Base-by-base conservation (phyloP, 2,888 invertebrate genomes). In the Polia nebulosa region DNA sequence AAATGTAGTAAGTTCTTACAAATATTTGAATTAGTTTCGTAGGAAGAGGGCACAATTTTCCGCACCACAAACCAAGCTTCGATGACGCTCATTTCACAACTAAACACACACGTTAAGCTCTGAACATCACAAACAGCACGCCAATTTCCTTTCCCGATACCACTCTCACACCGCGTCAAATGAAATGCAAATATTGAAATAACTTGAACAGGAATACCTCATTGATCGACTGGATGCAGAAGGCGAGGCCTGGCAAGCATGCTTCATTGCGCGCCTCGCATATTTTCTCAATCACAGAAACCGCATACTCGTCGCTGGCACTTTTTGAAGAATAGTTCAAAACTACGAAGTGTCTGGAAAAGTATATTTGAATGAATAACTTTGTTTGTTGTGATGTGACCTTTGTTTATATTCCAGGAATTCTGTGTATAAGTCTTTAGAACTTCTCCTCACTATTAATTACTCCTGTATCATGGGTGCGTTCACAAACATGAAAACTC, bases 191-290 rank as follows among this genome's bases (percentile, higher is more conserved):
- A 78, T 80, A 78, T 78, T 78, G 60, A 71, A 78, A 77, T 79
- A 77, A 69, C 80, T 77, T 65, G 36, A 69, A 49, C 51, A 47
- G 36, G 45, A 73, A 78, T 76, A 78, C 89, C 86, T 88, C 86
- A 65, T 83, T 82, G 17, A 89, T 55, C 13, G 57, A 65, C 27
- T 72, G 74, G 34, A 82, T 47, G 36, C 75, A 85, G 60, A 87
- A 81, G 9, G 58, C 39, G 73, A 91, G 72, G 13, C 86, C 88
- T 4, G 90, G 90, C 17, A 90, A 75, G 15, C 86, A 79, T n/a
- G 85, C 79, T 20, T 89, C 85, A 29, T 80, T 85, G n/a, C 91
- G 82, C 2, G 84, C 78, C 61, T 84, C 78, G 65, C 90, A 91
- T 63, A 91, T 88, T 56, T 81, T 86, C 44, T 89, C 86, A 34